Evolutionary conservation across 2,797 vertebrate species (phyloP).

Genomic region (Chelmon rostratus): DNA sequence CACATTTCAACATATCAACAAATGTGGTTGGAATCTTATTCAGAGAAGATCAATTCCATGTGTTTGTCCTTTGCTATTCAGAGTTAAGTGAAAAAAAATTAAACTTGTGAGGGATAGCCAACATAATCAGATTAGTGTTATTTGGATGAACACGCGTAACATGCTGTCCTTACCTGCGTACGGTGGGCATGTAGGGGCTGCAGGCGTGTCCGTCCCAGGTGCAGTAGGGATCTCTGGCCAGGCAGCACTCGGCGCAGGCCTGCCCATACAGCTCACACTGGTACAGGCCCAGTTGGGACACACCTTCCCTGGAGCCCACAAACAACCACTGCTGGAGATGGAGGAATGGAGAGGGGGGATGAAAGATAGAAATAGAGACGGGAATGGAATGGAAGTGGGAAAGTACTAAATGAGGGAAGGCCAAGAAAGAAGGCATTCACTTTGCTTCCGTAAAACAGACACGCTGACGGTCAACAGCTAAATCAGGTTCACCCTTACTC

Average conservation of each 20-base stretch:
- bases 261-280: slow-evolving; percentile 92
- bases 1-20: slow-evolving; percentile 38
- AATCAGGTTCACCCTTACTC: slow-evolving; percentile 35
- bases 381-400: neutral
- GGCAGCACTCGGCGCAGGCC: slow-evolving; percentile 90
- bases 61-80: slow-evolving; percentile 32
- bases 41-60: slow-evolving; percentile 36
- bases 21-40: slow-evolving; percentile 45
- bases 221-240: slow-evolving; percentile 92
- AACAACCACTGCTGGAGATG: slow-evolving; percentile 84
- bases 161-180: slow-evolving; percentile 67
- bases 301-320: slow-evolving; percentile 86
- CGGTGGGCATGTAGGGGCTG: slow-evolving; percentile 85
- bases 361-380: slow-evolving; percentile 26
- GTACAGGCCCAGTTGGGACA: slow-evolving; percentile 89
- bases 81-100: neutral
- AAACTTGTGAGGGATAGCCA: neutral
- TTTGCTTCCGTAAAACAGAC: slow-evolving; percentile 27
- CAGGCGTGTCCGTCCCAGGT: slow-evolving; percentile 91
- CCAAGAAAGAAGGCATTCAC: slow-evolving; percentile 10
- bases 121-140: slow-evolving; percentile 6
- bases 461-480: slow-evolving; percentile 40
- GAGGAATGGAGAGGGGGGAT: neutral
- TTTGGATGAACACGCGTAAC: neutral
- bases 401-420: slow-evolving; percentile 3